Percentiles rank a stretch among this genome's conserved stretches.
Conservation (phyloP, 2,888 invertebrate species). For the Tryphoninae sp. region DNA sequence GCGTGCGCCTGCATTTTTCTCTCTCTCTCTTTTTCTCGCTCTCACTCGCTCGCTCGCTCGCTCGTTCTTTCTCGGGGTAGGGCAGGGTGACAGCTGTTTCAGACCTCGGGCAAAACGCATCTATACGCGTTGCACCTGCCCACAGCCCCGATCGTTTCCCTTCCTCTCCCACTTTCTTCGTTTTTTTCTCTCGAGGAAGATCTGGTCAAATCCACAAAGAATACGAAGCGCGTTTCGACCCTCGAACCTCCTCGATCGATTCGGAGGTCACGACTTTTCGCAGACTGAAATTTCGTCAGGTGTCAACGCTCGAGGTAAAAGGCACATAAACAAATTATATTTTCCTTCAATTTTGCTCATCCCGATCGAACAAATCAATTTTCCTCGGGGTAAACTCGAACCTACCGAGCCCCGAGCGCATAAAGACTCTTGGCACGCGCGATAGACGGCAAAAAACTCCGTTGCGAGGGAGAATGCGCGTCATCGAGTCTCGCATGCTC, state of each 20-base stretch:
- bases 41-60: constrained; percentile 14
- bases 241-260: not conserved
- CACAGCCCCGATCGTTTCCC: constrained; percentile 63
- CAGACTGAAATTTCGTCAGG: not conserved
- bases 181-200: constrained; percentile 35
- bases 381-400: too few species aligned
- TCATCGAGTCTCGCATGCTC: constrained; percentile 43
- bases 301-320: not conserved
- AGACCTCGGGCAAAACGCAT: constrained; percentile 76
- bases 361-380: too few species aligned
- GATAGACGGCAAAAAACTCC: constrained; percentile 28
- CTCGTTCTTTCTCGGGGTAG: constrained; percentile 69
- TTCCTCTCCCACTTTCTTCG: constrained; percentile 51
- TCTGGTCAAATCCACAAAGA: not conserved
- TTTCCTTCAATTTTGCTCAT: not conserved
- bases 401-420: constrained; percentile 18
- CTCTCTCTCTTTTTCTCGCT: constrained; percentile 41
- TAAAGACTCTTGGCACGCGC: constrained; percentile 56
- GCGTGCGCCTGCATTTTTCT: constrained; percentile 70
- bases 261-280: not conserved
- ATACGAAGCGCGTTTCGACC: not conserved
- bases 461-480: constrained; percentile 50
- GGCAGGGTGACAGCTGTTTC: constrained; percentile 79
- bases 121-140: constrained; percentile 77
- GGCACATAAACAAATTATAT: not conserved